Evolutionary conservation across 2,797 vertebrate species (phyloP).

Genomic region (Lacerta viridis): DNA sequence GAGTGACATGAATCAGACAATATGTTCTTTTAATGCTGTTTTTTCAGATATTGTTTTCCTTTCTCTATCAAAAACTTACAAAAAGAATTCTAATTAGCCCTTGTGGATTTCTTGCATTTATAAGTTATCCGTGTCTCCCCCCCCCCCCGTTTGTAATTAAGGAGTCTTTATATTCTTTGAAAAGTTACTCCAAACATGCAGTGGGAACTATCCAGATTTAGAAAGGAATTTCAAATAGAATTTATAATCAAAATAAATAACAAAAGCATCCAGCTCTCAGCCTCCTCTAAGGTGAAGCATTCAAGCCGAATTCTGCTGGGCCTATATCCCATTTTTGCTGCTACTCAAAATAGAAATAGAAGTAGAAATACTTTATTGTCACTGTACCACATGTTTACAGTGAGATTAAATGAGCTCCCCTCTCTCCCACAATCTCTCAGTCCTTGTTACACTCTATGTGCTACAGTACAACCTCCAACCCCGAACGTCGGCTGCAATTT

Average conservation of each 20-base stretch:
- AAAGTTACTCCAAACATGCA: constrained; percentile 17
- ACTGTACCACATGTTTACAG: no score
- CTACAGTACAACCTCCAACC: no score
- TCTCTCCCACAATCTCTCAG: no score
- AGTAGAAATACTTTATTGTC: no score
- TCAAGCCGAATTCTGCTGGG: not conserved
- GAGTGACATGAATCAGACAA: not conserved
- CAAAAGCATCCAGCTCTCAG: constrained; percentile 35
- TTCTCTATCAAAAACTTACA: constrained; percentile 22
- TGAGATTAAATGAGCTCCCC: no score
- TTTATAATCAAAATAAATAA: constrained; percentile 37
- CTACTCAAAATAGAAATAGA: not conserved
- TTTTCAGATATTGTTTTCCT: constrained; percentile 35
- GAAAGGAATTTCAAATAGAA: constrained; percentile 30
- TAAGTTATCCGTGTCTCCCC: constrained; percentile 32
- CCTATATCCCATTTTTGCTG: not conserved
- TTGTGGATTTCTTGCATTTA: constrained; percentile 19
- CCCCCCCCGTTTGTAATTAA: constrained; percentile 44
- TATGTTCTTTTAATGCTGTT: constrained; percentile 9
- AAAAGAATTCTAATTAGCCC: constrained; percentile 40
- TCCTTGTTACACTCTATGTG: no score
- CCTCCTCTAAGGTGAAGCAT: constrained; percentile 22
- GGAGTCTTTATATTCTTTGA: not conserved
- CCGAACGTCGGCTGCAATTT: no score
- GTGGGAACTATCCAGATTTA: constrained; percentile 3